Base-by-base conservation (phyloP, 2,888 invertebrate species). In the Polyommatus iphigenia region DNA sequence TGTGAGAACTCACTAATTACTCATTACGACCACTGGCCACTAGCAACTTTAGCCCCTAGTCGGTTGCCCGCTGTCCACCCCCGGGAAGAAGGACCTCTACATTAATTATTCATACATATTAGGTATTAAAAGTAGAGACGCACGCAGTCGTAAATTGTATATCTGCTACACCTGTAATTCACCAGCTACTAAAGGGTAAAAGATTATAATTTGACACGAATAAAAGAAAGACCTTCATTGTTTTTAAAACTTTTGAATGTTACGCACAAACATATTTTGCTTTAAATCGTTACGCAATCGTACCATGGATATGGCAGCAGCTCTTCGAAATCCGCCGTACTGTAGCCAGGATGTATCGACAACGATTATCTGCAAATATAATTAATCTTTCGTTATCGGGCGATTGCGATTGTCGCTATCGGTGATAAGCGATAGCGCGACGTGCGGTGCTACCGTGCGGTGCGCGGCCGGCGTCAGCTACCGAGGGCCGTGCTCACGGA, bases 1-100 rank as follows among this genome's bases (percentile, higher is more conserved):
- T 20, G 72, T 32, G 36, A 20, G 41, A 72, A 72, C 72, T 36
- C 41, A 72, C 72, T 41, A n/a, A 20, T 72, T 72, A 41, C 72
- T 72, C 13, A 20, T 72, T 41, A 72, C 41, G 15, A n/a, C 72
- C 13, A 36, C 36, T 71, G 36, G 5, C 67, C 29, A 13, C 18
- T 57, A n/a, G 10, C 29, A 4, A 67, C 32, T 29, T 8, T 62
- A 24, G 24, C 10, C 46, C 46, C 46, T 54, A 54, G 54, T 18
- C 18, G 54, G 13, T 1, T 54, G 54, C 5, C 54, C 18, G 13
- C 54, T 18, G 54, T 18, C 54, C 54, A 18, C 54, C 15, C 18
- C 18, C 54, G 54, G 54, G 54, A 54, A 15, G 13, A 50, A 54
- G 59, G 59, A 20, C n/a, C 59, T n/a, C 20, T 20, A 59, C 20